Percentiles rank a stretch among this genome's conserved stretches.
These are phyloP conservation scores for Tribolium castaneum DNA, from an alignment of 1,140 invertebrate species.

Conservation along the genomic window DNA sequence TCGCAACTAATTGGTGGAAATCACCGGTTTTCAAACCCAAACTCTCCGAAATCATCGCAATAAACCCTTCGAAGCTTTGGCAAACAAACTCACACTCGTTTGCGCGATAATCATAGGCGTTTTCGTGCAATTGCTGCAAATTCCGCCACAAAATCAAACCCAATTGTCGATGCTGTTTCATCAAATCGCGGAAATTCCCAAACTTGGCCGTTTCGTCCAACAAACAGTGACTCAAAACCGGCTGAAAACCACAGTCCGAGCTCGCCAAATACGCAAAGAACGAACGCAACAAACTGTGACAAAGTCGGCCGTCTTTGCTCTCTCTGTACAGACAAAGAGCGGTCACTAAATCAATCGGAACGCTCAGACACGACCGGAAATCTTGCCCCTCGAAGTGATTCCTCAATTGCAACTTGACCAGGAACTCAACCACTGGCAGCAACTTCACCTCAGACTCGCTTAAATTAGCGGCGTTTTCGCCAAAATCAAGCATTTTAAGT, in stretches of 20 bases:
- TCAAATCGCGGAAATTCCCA: slow-evolving; percentile 53
- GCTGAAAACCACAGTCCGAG: slow-evolving; percentile 42
- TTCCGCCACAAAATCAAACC: slow-evolving; percentile 57
- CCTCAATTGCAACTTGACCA: slow-evolving; percentile 31
- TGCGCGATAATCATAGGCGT: slow-evolving; percentile 51
- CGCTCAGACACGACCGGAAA: not conserved
- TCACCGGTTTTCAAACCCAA: not conserved
- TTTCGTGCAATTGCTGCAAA: slow-evolving; percentile 52
- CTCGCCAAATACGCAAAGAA: slow-evolving; percentile 45
- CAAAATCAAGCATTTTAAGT: not conserved
- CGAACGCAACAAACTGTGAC: slow-evolving; percentile 46
- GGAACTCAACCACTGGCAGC: slow-evolving; percentile 50
- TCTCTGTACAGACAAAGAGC: slow-evolving; percentile 35
- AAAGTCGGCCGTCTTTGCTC: slow-evolving; percentile 43
- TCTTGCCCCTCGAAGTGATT: not conserved
- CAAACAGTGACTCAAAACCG: slow-evolving; percentile 49
- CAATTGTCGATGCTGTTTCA: slow-evolving; percentile 52
- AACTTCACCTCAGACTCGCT: slow-evolving; percentile 28
- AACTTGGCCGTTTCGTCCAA: slow-evolving; percentile 47
- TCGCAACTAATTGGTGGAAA: not conserved
- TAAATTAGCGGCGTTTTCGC: not conserved
- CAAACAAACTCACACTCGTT: not conserved
- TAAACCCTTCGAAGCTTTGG: not conserved
- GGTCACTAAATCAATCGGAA: slow-evolving; percentile 25
- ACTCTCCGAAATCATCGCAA: not conserved